Conservation (phyloP, 2,113 vertebrate genomes). For the Poecilia latipinna region DNA sequence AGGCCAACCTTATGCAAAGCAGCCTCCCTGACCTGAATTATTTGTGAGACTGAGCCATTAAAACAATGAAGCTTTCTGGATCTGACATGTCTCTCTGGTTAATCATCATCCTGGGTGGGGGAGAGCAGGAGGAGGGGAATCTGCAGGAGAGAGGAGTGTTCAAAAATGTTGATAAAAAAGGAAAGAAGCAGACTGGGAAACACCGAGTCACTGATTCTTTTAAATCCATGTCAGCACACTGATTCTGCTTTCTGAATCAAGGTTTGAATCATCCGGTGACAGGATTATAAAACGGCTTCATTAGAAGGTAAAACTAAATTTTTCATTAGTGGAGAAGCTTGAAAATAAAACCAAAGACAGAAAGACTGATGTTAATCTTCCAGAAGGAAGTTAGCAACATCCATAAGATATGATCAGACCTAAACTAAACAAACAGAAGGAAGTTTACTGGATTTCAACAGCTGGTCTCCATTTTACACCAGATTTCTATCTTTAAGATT, state of each 20-base stretch:
- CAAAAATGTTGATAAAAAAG: constrained; percentile 39
- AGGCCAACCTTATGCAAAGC: constrained; percentile 51
- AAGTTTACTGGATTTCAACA: no score
- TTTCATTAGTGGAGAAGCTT: neutral
- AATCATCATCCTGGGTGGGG: constrained; percentile 48
- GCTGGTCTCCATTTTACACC: neutral
- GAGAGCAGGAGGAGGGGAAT: constrained; percentile 4
- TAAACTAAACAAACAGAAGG: no score
- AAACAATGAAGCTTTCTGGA: constrained; percentile 54
- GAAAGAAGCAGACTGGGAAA: constrained; percentile 30
- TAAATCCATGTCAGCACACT: constrained; percentile 11
- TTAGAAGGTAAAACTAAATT: neutral
- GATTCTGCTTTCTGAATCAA: neutral
- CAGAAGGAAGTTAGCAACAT: neutral
- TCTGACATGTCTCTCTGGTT: constrained; percentile 38
- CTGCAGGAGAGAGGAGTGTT: constrained; percentile 9
- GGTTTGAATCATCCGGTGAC: constrained; percentile 24
- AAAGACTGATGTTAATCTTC: neutral
- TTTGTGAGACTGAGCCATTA: constrained; percentile 45
- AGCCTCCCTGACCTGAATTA: constrained; percentile 51
- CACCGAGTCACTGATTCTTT: constrained; percentile 16
- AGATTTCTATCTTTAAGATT: neutral
- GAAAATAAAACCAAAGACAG: neutral
- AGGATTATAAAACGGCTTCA: constrained; percentile 29
- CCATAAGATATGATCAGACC: neutral